Evolutionary conservation across 2,113 vertebrate species (phyloP), one percentile per base, ranked within the genome.

Genomic region (Cynopterus brachyotis): DNA sequence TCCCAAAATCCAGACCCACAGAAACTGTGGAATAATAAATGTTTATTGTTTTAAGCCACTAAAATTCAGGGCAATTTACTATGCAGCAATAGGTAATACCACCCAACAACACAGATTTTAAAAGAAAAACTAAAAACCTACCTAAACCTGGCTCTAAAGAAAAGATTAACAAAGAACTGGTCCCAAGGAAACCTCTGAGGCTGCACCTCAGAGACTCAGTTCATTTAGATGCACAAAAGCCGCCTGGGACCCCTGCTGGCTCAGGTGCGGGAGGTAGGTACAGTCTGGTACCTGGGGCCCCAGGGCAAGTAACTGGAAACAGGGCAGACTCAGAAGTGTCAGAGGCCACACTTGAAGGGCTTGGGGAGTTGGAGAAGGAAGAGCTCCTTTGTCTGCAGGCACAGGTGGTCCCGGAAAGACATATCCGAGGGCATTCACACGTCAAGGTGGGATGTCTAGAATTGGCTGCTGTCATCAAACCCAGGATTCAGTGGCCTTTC

Each of bases 371-470:
- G 26, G 47, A 53, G n/a, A 69, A 55, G 9, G 24, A 91, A 59
- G 24, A 28, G 57, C 5, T 55, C n/a, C 28, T 50, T 50, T 30
- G 40, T 3, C 24, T 76, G 59, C 24, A 28, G 20, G 22, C 16
- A 2, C 11, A n/a, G 35, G 28, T 30, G 30, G 47, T 9, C 24
- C 20, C 3, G 35, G 42, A 53, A 73, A 57, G 35, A 35, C 1
- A 12, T 11, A 26, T n/a, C 12, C 0, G 2, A 22, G 12, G 45
- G 57, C 60, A 62, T 5, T 42, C 47, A 70, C 0, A 1, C 20
- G 6, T 5, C 20, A 55, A 60, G 57, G 30, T 0, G 45, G 55
- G 35, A 10, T 1, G 40, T 55, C 53, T 53, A 9, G 11, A 32
- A 40, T 0, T 28, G 67, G 62, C 60, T 9, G 53, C 22, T n/a